These are phyloP conservation scores for Orestias chungarensis DNA, from an alignment of 2,797 vertebrate species.

Conservation along the genomic window DNA sequence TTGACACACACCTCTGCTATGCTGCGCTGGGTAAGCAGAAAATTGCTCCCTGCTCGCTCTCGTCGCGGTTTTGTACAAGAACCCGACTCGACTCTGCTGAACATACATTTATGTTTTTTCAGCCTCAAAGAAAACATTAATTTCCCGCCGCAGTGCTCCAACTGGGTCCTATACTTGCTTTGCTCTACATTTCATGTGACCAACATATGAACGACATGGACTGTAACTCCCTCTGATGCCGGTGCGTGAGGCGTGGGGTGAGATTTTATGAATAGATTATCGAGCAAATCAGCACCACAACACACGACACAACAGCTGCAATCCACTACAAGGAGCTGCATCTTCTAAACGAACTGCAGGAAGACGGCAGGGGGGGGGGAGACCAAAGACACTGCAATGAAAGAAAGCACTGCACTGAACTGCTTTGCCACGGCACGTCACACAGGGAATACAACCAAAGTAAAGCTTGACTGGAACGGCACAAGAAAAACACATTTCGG, in stretches of 20 bases:
- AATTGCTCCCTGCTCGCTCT: conserved; percentile 24
- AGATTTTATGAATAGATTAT: conserved; percentile 69
- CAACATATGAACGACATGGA: conserved; percentile 53
- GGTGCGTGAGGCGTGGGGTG: conserved; percentile 52
- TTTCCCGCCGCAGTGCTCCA: conserved; percentile 21
- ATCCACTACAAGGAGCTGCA: conserved; percentile 43
- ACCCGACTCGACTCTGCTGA: conserved; percentile 35
- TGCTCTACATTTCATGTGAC: conserved; percentile 47
- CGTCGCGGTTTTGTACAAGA: conserved; percentile 28
- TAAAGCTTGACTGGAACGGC: conserved; percentile 53
- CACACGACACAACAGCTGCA: conserved; percentile 42
- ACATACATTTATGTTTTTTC: conserved; percentile 15
- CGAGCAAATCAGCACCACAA: conserved; percentile 48
- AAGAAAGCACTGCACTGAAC: conserved; percentile 56
- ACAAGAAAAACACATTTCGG: conserved; percentile 58
- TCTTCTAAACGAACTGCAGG: conserved; percentile 54
- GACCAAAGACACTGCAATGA: conserved; percentile 49
- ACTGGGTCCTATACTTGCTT: conserved; percentile 38
- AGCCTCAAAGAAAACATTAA: conserved; percentile 3
- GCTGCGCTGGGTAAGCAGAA: conserved; percentile 57
- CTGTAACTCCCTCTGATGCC: conserved; percentile 58
- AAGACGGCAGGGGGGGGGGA: conserved; percentile 39
- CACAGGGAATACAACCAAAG: conserved; percentile 60
- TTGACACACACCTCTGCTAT: conserved; percentile 70
- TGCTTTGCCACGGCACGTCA: conserved; percentile 47